phyloP scores from a whole-genome alignment of 2,888 invertebrate species.

The Eulithis testata region DNA sequence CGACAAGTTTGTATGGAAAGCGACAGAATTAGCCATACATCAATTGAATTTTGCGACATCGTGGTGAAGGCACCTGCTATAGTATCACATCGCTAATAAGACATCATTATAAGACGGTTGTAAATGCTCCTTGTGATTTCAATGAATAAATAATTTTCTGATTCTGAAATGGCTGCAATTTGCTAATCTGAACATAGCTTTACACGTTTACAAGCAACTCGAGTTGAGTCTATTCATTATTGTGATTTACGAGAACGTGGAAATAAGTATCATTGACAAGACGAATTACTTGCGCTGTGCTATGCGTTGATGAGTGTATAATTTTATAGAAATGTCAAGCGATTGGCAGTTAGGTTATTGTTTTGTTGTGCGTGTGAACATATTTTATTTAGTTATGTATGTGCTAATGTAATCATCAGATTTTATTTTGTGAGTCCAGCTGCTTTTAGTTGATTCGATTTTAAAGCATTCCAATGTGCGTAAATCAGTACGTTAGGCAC shows the following conservation, averaged over 20 bases:
- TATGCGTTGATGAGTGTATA: neutral
- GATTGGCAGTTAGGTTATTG: slow-evolving; percentile 14
- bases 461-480: slow-evolving; percentile 38
- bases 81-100: too few species aligned
- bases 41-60: too few species aligned
- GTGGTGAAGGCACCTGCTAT: too few species aligned
- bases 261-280: slow-evolving; percentile 22
- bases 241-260: slow-evolving; percentile 27
- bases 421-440: slow-evolving; percentile 39
- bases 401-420: slow-evolving; percentile 39
- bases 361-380: slow-evolving; percentile 35
- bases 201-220: slow-evolving; percentile 6
- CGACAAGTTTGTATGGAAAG: too few species aligned
- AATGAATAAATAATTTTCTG: too few species aligned
- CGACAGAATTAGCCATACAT: too few species aligned
- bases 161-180: too few species aligned
- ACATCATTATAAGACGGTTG: too few species aligned
- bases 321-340: neutral
- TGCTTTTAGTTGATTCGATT: slow-evolving; percentile 36
- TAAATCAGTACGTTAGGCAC: neutral
- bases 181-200: too few species aligned
- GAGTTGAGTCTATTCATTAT: slow-evolving; percentile 38
- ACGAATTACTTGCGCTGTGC: slow-evolving; percentile 6
- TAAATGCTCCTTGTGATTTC: too few species aligned
- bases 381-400: slow-evolving; percentile 38